Percentiles rank a stretch among this genome's conserved stretches.
phyloP scores from a whole-genome alignment of 2,113 vertebrate genomes.

The Isichthys henryi region DNA sequence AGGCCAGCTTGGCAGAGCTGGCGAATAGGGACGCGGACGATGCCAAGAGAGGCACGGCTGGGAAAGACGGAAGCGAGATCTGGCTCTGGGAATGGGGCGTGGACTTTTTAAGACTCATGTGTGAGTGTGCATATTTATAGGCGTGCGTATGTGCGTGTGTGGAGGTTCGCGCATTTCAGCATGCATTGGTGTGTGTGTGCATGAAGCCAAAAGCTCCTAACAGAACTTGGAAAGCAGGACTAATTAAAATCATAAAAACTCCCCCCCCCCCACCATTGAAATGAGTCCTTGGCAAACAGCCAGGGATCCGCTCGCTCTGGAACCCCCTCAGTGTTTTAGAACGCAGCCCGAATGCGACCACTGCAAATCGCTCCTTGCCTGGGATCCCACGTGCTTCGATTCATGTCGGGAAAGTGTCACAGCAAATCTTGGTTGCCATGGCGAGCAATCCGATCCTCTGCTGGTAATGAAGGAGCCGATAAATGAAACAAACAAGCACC shows the following conservation, averaged over 20 bases:
- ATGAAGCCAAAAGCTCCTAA: not conserved
- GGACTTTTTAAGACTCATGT: not conserved
- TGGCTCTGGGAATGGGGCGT: not conserved
- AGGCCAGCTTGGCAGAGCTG: conserved; percentile 33
- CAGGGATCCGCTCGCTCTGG: not conserved
- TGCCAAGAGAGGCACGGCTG: conserved; percentile 10
- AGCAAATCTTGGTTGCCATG: conserved; percentile 28
- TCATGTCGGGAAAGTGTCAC: conserved; percentile 42
- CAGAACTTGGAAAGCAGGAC: not conserved
- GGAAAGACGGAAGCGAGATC: not conserved
- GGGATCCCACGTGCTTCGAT: conserved; percentile 38
- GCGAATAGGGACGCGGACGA: not conserved
- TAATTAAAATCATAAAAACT: not conserved
- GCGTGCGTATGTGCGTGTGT: not conserved
- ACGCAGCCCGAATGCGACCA: conserved; percentile 22
- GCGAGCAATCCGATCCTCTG: conserved; percentile 32
- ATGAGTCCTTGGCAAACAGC: not conserved
- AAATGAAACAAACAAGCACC: conserved; percentile 37
- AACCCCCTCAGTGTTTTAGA: not conserved
- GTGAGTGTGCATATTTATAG: not conserved
- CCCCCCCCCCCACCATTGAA: not conserved
- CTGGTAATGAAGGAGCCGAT: conserved; percentile 44
- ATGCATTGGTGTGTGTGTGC: not conserved
- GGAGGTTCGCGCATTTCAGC: not conserved
- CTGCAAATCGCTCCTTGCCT: conserved; percentile 24